Conservation (phyloP, 2,797 vertebrate species). For the Eleutherodactylus coqui region DNA sequence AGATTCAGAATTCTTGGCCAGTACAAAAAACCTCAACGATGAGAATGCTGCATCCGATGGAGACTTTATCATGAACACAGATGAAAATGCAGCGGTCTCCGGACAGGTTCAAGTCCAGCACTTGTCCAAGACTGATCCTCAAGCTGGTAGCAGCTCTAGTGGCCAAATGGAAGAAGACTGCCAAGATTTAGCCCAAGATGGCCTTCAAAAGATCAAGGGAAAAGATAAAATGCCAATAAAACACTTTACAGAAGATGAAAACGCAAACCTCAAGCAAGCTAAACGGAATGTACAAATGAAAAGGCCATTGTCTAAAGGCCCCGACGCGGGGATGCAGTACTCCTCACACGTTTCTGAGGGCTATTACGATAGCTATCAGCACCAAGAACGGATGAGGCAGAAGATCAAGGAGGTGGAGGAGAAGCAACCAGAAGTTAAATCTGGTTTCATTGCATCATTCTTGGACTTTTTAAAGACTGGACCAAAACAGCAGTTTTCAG, state of each 20-base stretch:
- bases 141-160: constrained; percentile 70
- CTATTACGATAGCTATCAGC: constrained; percentile 87
- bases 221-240: constrained; percentile 84
- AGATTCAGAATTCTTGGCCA: constrained; percentile 80
- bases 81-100: constrained; percentile 75
- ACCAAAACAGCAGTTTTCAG: constrained; percentile 93
- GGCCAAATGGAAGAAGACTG: constrained; percentile 82
- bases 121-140: constrained; percentile 70
- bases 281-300: constrained; percentile 86
- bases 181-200: constrained; percentile 78
- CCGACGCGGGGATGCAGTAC: constrained; percentile 81
- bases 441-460: constrained; percentile 97
- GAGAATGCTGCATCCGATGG: constrained; percentile 78
- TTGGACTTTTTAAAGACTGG: constrained; percentile 98
- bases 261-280: constrained; percentile 76
- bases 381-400: constrained; percentile 96
- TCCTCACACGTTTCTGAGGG: constrained; percentile 77
- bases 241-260: constrained; percentile 80
- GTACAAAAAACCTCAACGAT: constrained; percentile 78
- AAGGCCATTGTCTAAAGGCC: constrained; percentile 85
- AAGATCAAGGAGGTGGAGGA: constrained; percentile 98
- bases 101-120: constrained; percentile 52
- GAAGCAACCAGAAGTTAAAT: constrained; percentile 98
- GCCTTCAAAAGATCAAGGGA: constrained; percentile 84
- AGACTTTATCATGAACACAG: constrained; percentile 79